A percentile compares a stretch with the other conserved stretches of the same genome.
phyloP scores from a whole-genome alignment of 2,888 invertebrate genomes.

The Amphipoea lucens region DNA sequence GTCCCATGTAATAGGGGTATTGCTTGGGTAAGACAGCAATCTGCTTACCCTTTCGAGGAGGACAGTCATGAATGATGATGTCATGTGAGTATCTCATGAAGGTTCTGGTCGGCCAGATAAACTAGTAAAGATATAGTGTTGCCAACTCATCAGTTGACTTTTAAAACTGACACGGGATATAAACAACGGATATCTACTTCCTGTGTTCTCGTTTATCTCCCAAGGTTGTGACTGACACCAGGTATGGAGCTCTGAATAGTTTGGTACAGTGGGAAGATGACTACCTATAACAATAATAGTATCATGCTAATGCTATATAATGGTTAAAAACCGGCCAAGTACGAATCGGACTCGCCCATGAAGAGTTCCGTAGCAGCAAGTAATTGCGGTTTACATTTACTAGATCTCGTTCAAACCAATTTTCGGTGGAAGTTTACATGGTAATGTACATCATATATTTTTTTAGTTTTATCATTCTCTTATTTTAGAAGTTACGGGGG shows the following conservation, averaged over 20 bases:
- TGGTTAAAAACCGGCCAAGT: background rate
- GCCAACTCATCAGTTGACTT: constrained; percentile 22
- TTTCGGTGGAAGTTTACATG: too few species aligned
- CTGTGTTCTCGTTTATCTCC: constrained; percentile 44
- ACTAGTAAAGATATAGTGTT: background rate
- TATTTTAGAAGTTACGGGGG: too few species aligned
- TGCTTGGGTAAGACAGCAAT: background rate
- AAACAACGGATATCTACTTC: constrained; percentile 53
- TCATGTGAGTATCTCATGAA: background rate
- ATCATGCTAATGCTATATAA: background rate
- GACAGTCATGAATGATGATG: background rate
- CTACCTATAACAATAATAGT: background rate
- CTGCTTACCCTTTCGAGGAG: background rate
- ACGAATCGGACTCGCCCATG: too few species aligned
- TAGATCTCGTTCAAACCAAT: too few species aligned
- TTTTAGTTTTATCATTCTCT: too few species aligned
- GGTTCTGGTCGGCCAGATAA: background rate
- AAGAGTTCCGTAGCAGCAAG: too few species aligned
- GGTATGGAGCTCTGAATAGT: constrained; percentile 27
- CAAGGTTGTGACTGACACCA: constrained; percentile 44
- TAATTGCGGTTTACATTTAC: too few species aligned
- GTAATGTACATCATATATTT: too few species aligned
- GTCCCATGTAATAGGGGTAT: background rate
- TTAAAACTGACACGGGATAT: constrained; percentile 20
- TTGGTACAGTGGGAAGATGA: constrained; percentile 5